phyloP scores from a whole-genome alignment of 2,113 vertebrate genomes.

The Opisthocomus hoazin region DNA sequence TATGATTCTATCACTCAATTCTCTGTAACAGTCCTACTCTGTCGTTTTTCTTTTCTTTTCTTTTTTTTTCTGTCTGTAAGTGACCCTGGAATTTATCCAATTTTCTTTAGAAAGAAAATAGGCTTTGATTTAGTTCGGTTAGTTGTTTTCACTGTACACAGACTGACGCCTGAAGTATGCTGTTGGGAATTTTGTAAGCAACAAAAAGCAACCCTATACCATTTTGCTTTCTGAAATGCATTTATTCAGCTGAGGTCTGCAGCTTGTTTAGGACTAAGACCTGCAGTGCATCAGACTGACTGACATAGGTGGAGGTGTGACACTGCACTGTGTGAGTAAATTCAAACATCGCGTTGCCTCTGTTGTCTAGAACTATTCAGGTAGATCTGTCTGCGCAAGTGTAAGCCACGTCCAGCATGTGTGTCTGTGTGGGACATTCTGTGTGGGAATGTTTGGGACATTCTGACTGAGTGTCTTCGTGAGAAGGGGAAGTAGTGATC shows the following conservation, averaged over 20 bases:
- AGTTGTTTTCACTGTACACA: neutral
- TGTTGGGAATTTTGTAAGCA: neutral
- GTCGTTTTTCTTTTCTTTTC: neutral
- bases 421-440: neutral
- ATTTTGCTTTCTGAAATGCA: neutral
- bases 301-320: neutral
- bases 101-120: neutral
- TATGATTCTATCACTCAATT: neutral
- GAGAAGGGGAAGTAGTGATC: neutral
- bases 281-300: neutral
- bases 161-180: neutral
- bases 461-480: neutral
- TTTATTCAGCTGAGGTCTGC: neutral
- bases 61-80: neutral
- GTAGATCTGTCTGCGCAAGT: neutral
- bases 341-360: neutral
- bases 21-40: neutral
- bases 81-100: neutral
- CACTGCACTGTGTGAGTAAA: neutral
- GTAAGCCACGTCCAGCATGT: neutral
- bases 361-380: neutral
- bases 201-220: neutral
- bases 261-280: neutral
- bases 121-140: neutral
- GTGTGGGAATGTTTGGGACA: no score